Evolutionary conservation across 2,797 vertebrate species (phyloP).

Genomic region (Sebastes hubbsi): DNA sequence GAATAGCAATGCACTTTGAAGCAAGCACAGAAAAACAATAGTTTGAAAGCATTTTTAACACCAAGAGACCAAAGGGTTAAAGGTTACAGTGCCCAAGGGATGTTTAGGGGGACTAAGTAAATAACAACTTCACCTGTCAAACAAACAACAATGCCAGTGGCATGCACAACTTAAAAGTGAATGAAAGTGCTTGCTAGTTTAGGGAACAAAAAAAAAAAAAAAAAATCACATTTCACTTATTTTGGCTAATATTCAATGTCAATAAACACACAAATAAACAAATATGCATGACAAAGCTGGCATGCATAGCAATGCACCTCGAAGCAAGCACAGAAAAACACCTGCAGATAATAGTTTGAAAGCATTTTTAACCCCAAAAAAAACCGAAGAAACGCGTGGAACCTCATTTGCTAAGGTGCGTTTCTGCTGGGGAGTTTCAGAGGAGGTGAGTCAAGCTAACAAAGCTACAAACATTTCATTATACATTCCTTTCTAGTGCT

Average conservation of each 20-base stretch:
- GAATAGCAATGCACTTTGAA: not conserved
- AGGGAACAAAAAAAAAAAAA: no score
- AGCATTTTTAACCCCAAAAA: not conserved
- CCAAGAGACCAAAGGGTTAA: not conserved
- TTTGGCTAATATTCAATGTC: not conserved
- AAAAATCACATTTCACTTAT: no score
- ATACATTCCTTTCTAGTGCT: not conserved
- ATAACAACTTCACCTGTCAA: slow-evolving; percentile 40
- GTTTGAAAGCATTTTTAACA: not conserved
- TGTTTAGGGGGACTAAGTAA: slow-evolving; percentile 5
- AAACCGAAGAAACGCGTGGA: no score
- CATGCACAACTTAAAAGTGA: not conserved
- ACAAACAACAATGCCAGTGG: not conserved
- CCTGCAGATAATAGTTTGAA: not conserved
- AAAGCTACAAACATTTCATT: not conserved
- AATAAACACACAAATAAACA: not conserved
- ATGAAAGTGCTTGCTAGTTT: not conserved
- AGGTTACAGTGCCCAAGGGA: not conserved
- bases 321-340: not conserved
- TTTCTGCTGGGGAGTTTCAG: not conserved
- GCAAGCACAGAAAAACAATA: not conserved
- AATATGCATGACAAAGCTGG: no score
- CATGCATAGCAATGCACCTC: not conserved
- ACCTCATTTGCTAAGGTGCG: not conserved
- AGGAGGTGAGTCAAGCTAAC: not conserved